phyloP scores from a whole-genome alignment of 2,888 invertebrate species.

The Ligdia adustata region DNA sequence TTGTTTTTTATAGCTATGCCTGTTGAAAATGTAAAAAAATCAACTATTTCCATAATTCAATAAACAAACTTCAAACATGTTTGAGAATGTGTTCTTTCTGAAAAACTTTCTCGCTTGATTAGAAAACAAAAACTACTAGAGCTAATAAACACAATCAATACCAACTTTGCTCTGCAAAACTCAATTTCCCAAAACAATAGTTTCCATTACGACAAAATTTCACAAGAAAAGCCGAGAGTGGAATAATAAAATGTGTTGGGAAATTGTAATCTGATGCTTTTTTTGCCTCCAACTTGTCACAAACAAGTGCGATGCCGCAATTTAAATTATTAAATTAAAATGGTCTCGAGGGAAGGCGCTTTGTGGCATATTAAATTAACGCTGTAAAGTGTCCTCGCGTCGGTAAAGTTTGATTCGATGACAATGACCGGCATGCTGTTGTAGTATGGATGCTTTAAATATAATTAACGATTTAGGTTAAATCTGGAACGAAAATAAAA shows the following conservation, averaged over 20 bases:
- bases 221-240: slow-evolving; percentile 15
- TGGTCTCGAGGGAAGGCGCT: slow-evolving; percentile 36
- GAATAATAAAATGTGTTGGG: slow-evolving; percentile 30
- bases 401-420: slow-evolving; percentile 39
- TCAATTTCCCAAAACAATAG: too few relatives aligned
- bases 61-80: too few relatives aligned
- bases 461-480: too few relatives aligned
- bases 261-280: slow-evolving; percentile 25
- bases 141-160: too few relatives aligned
- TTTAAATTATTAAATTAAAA: slow-evolving; percentile 54
- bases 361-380: slow-evolving; percentile 39
- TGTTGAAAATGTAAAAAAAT: too few relatives aligned
- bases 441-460: background rate
- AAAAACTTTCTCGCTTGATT: too few relatives aligned
- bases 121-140: background rate
- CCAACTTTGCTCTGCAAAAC: too few relatives aligned
- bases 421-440: slow-evolving; percentile 15
- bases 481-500: too few relatives aligned
- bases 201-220: slow-evolving; percentile 24
- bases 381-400: slow-evolving; percentile 35
- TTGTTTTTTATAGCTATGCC: too few relatives aligned
- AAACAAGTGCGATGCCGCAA: slow-evolving; percentile 40
- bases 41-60: too few relatives aligned
- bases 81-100: too few relatives aligned
- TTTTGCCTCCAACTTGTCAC: slow-evolving; percentile 34